These are phyloP conservation scores for Eilema griseolum DNA, from an alignment of 2,888 invertebrate genomes.

Conservation along the genomic window DNA sequence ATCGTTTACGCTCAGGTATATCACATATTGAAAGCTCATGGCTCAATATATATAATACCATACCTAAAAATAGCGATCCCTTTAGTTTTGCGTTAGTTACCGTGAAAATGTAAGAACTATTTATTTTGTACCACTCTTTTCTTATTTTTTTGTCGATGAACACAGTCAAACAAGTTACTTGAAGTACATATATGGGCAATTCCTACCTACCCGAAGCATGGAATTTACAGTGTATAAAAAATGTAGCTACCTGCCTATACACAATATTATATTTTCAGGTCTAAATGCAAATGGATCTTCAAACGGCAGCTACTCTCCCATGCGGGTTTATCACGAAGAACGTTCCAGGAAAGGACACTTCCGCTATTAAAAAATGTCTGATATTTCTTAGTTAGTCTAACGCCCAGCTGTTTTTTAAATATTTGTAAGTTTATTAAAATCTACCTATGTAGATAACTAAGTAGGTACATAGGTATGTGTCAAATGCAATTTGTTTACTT, in stretches of 20 bases:
- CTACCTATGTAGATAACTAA: background rate
- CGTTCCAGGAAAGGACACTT: constrained; percentile 93
- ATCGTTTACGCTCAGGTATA: no score
- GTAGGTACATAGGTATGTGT: background rate
- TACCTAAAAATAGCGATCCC: no score
- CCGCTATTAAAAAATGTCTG: constrained; percentile 87
- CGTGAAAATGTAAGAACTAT: no score
- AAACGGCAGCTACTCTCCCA: constrained; percentile 92
- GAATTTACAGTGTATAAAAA: no score
- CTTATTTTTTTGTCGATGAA: no score
- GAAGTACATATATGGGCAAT: no score
- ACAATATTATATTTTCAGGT: constrained; percentile 72
- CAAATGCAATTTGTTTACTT: constrained; percentile 33
- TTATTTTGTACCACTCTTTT: no score
- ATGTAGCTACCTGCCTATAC: background rate
- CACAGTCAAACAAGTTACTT: background rate
- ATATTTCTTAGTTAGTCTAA: background rate
- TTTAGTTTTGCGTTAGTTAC: no score
- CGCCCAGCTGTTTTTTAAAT: background rate
- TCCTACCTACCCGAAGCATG: background rate
- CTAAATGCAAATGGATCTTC: constrained; percentile 87
- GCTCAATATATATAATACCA: no score
- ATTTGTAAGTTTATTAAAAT: background rate
- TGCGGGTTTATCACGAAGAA: constrained; percentile 93
- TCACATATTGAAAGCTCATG: no score